Percentiles rank a stretch among this genome's conserved stretches.
Conservation (phyloP, 2,888 invertebrate genomes). For the Bombylius discolor region DNA sequence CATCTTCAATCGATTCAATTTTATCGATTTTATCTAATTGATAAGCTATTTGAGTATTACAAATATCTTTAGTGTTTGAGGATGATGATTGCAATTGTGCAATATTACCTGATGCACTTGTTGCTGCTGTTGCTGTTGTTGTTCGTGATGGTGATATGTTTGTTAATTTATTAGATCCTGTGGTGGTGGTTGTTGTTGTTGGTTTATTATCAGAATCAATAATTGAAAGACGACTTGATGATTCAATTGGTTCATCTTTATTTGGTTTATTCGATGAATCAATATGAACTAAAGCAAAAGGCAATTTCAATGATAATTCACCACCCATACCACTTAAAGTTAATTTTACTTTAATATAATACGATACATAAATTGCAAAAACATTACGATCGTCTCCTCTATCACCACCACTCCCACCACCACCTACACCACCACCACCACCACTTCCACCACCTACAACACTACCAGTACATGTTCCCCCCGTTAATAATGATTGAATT, state of each 20-base stretch:
- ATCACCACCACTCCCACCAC: not conserved
- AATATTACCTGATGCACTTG: not conserved
- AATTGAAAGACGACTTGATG: not conserved
- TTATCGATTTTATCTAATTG: not conserved
- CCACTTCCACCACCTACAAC: not conserved
- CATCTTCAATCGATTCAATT: conserved; percentile 6
- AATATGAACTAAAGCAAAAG: conserved; percentile 62
- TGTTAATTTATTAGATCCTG: not conserved
- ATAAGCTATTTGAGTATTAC: too few species aligned
- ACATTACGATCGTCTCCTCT: conserved; percentile 67
- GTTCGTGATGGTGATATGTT: not conserved
- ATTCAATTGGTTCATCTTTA: conserved; percentile 1
- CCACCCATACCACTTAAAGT: conserved; percentile 70
- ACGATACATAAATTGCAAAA: conserved; percentile 82
- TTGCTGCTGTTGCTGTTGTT: not conserved
- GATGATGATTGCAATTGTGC: not conserved
- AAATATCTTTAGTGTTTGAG: not conserved
- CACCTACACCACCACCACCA: not conserved
- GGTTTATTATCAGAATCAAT: not conserved
- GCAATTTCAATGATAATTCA: conserved; percentile 63
- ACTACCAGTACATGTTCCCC: too few species aligned
- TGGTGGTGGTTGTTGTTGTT: not conserved
- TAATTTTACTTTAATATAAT: conserved; percentile 79
- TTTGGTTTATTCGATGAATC: conserved; percentile 11
- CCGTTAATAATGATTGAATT: conserved; percentile 9